Base-by-base conservation (phyloP, 1,140 invertebrate genomes). In the Dreissena rostriformis region DNA sequence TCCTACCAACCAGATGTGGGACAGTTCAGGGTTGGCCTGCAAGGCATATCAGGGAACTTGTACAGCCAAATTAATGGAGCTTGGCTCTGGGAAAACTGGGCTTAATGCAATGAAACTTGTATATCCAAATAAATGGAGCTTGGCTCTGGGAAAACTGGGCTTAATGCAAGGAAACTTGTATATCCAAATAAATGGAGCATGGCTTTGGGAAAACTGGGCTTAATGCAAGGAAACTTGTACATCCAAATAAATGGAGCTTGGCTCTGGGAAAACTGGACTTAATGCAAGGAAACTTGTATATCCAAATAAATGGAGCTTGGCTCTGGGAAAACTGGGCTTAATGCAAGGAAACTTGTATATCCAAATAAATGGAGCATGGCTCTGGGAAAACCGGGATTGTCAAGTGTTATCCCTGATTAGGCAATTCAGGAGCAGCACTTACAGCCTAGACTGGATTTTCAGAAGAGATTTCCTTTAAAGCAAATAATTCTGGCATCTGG, bases 1-100 rank as follows among this genome's bases (percentile, higher is more conserved):
- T 6, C 97, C 97, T 26, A 98, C 96, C 74, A 93, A 91, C 97
- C 97, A 98, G 79, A 98, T 96, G 70, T 95, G 94, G 55, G 88
- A 92, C 84, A 98, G 93, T 94, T 98, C 97, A 51, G 96, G 92
- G 92, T 95, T 95, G 24, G 94, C 85, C 93, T 94, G 67, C 63
- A 90, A 82, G 39, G 57, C 57, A 78, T 51, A 61, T 12, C 0
- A 22, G n/a, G 68, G 17, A 12, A 17, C 10, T 12, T 53, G 72
- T 7, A 63, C 2, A 52, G 12, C 11, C 24, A 68, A 12, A 49
- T 22, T 77, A 11, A 10, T 10, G 52, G 11, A 22, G 22, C 6
- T 26, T 67, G 49, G 12, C 17, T 63, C n/a, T 24, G 11, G 8
- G 8, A 17, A 29, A n/a, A 75, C 22, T 12, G 14, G 15, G n/a